Evolutionary conservation across 2,113 vertebrate species (phyloP).

Genomic region (Apteryx mantelli): DNA sequence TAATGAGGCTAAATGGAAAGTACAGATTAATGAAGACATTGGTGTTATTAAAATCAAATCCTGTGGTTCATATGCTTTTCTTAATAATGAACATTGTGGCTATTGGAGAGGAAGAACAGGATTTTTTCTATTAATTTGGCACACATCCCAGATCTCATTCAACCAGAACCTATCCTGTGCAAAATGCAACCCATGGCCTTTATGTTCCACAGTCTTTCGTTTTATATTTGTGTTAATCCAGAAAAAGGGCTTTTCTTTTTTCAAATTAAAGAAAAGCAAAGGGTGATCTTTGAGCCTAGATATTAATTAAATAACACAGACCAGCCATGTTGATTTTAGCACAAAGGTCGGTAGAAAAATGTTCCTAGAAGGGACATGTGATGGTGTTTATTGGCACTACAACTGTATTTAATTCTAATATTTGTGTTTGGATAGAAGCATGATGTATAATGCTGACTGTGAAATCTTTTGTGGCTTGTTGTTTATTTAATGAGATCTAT

Average conservation of each 20-base stretch:
- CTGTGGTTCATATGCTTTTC: constrained; percentile 88
- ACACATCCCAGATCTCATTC: constrained; percentile 93
- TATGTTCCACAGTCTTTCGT: constrained; percentile 80
- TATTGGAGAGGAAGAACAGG: constrained; percentile 89
- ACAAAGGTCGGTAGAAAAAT: constrained; percentile 22
- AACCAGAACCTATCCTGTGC: constrained; percentile 92
- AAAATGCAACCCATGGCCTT: constrained; percentile 88
- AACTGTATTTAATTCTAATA: background rate
- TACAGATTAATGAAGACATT: constrained; percentile 91
- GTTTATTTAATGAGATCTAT: background rate
- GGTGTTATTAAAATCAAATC: constrained; percentile 96
- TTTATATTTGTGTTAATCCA: constrained; percentile 78
- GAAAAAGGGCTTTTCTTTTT: constrained; percentile 57
- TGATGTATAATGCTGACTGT: background rate
- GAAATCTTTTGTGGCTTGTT: background rate
- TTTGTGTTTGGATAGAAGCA: background rate
- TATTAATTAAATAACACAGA: constrained; percentile 65
- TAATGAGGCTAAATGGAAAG: constrained; percentile 85
- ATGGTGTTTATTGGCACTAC: background rate
- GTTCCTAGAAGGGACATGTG: background rate
- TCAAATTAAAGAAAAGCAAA: constrained; percentile 55
- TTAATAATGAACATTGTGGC: constrained; percentile 92
- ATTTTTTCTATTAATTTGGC: constrained; percentile 96
- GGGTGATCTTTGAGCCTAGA: constrained; percentile 47
- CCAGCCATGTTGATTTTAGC: constrained; percentile 21